A percentile compares a stretch with the other conserved stretches of the same genome.
phyloP scores from a whole-genome alignment of 2,888 invertebrate genomes.

The Agriopis leucophaearia region DNA sequence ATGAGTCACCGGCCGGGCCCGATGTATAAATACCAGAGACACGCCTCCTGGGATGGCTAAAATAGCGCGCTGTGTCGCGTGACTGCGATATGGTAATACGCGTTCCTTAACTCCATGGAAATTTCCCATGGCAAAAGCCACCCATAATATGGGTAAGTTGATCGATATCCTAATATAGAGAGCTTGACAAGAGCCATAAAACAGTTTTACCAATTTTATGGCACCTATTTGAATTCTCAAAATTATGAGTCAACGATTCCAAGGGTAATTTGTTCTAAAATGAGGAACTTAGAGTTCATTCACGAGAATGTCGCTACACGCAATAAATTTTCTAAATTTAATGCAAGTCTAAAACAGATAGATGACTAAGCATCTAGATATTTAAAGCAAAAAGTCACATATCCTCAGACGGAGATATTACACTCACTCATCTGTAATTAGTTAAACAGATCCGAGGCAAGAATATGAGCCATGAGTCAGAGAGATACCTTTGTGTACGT shows the following conservation, averaged over 20 bases:
- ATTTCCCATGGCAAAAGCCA: slow-evolving; percentile 51
- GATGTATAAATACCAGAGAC: slow-evolving; percentile 83
- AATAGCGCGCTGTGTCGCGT: slow-evolving; percentile 81
- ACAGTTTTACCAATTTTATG: slow-evolving; percentile 27
- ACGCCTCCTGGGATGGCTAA: slow-evolving; percentile 83
- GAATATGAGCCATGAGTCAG: slow-evolving; percentile 59
- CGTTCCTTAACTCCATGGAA: slow-evolving; percentile 59
- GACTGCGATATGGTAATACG: slow-evolving; percentile 72
- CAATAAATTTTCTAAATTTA: slow-evolving; percentile 19
- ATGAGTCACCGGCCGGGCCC: slow-evolving; percentile 76
- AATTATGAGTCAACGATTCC: slow-evolving; percentile 23
- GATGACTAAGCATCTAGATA: slow-evolving; percentile 42
- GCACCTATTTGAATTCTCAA: slow-evolving; percentile 17
- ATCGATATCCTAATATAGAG: slow-evolving; percentile 49
- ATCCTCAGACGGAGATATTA: slow-evolving; percentile 52
- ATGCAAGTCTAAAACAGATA: slow-evolving; percentile 23
- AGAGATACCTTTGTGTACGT: slow-evolving; percentile 55
- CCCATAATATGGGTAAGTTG: slow-evolving; percentile 49
- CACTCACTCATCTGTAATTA: slow-evolving; percentile 55
- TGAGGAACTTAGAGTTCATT: slow-evolving; percentile 23
- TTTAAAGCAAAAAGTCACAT: slow-evolving; percentile 40
- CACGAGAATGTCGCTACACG: slow-evolving; percentile 9
- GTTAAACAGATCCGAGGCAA: slow-evolving; percentile 52
- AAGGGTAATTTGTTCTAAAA: slow-evolving; percentile 25
- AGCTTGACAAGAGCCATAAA: slow-evolving; percentile 35